Evolutionary conservation across 2,113 vertebrate genomes (phyloP), one percentile per base, ranked within the genome.

Genomic region (Muntiacus muntjak): DNA sequence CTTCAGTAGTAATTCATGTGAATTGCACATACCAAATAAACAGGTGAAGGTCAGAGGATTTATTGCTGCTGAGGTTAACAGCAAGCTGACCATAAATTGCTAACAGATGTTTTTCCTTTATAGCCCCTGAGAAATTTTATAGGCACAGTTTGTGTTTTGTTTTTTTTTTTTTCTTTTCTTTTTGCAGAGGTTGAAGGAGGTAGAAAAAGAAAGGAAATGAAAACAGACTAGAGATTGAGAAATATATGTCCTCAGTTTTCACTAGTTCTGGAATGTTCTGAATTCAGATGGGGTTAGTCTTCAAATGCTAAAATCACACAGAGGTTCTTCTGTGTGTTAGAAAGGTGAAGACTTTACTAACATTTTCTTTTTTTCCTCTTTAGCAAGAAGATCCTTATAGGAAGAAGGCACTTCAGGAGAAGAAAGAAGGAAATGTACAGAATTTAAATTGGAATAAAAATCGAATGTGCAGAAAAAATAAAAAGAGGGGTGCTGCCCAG

Each of bases 351-450:
- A 14, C 52, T 81, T 62, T 2, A n/a, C 64, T 86, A 7, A 79
- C 54, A 13, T 5, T 74, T 98, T 54, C 10, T 52, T 62, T 52
- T 23, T 17, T 97, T 98, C 67, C 67, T 96, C 97, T 97, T 98
- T 96, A 99, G 99, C 98, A 98, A 97, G 99, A 99, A 96, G 99
- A 99, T 64, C 82, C 25, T 0, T 98, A 98, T 98, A 98, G 96
- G 85, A 99, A 99, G 98, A 99, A 99, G 98, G 99, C 99, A 95
- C 99, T 99, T 97, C 98, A 98, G 76, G 99, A 99, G 94, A 99
- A 99, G 87, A 98, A 98, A 60, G 99, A 99, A 97, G 98, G 98
- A 83, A 98, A 98, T 79, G 40, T 98, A 94, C 98, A 99, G 97
- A 98, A 98, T 87, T 98, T 98, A 90, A 99, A 98, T 98, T 99